Conservation (phyloP, 2,113 vertebrate species). For the Sinosuthora webbiana region DNA sequence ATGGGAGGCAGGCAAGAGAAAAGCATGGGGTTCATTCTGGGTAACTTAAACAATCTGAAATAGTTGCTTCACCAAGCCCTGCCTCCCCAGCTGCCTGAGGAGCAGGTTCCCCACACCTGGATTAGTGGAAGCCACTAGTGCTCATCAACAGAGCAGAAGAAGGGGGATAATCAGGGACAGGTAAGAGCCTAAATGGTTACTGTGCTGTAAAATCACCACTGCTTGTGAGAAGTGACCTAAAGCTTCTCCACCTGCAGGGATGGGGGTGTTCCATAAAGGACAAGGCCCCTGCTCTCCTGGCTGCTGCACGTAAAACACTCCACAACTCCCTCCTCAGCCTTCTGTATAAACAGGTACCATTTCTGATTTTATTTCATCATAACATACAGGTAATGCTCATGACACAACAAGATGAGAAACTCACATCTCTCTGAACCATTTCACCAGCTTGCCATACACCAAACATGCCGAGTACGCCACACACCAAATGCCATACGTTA, state of each 20-base stretch:
- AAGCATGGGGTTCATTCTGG: neutral
- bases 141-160: neutral
- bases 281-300: neutral
- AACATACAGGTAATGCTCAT: slow-evolving; percentile 75
- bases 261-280: rapidly evolving
- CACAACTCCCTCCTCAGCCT: neutral
- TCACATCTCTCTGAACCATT: slow-evolving; percentile 65
- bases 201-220: neutral
- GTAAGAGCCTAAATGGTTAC: neutral
- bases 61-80: neutral
- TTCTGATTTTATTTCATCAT: slow-evolving; percentile 82
- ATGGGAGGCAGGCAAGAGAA: neutral
- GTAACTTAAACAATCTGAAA: neutral
- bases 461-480: slow-evolving; percentile 39
- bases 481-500: slow-evolving; percentile 47
- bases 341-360: slow-evolving; percentile 78
- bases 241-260: neutral
- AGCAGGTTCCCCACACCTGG: neutral
- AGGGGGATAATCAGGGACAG: neutral
- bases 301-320: neutral
- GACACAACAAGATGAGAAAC: slow-evolving; percentile 73
- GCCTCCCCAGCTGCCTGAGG: neutral
- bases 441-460: slow-evolving; percentile 60
- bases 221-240: neutral
- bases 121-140: neutral